These are phyloP conservation scores for Hirundichthys speculiger DNA, from an alignment of 2,113 vertebrate species.

Conservation along the genomic window DNA sequence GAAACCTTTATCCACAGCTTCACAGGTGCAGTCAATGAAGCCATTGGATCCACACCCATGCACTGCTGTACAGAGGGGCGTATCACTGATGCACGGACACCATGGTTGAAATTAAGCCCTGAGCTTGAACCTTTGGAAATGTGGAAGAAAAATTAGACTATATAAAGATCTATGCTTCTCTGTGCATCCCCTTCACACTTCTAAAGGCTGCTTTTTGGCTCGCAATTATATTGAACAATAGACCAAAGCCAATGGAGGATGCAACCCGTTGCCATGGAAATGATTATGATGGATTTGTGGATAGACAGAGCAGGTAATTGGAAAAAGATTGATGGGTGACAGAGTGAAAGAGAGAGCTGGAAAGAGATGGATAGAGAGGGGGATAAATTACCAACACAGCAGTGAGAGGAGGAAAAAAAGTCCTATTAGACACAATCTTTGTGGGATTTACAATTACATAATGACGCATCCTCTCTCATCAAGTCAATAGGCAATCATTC, in stretches of 20 bases:
- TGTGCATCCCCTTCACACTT: conserved; percentile 36
- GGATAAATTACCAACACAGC: conserved; percentile 71
- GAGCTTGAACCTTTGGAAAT: conserved; percentile 52
- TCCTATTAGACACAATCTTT: conserved; percentile 76
- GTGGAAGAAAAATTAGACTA: conserved; percentile 49
- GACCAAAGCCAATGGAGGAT: conserved; percentile 75
- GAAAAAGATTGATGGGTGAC: conserved; percentile 86
- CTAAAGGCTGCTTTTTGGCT: conserved; percentile 62
- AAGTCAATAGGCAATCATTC: conserved; percentile 73
- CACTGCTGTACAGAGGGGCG: too few relatives aligned
- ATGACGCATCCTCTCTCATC: conserved; percentile 74
- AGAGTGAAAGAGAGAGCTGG: conserved; percentile 66
- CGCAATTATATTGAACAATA: conserved; percentile 79
- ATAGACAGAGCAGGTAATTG: conserved; percentile 85
- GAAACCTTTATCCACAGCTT: too few relatives aligned
- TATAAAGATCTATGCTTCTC: conserved; percentile 43
- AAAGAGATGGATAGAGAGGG: conserved; percentile 60
- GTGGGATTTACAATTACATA: conserved; percentile 79
- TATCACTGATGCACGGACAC: conserved; percentile 53
- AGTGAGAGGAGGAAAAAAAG: conserved; percentile 65
- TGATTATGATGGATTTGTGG: conserved; percentile 84
- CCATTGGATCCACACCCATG: too few relatives aligned
- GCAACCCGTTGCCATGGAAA: conserved; percentile 82
- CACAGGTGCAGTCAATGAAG: too few relatives aligned
- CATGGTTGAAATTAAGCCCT: conserved; percentile 48